Evolutionary conservation across 2,888 invertebrate genomes (phyloP), one percentile per base, ranked within the genome.

Genomic region (Autographa pulchrina): DNA sequence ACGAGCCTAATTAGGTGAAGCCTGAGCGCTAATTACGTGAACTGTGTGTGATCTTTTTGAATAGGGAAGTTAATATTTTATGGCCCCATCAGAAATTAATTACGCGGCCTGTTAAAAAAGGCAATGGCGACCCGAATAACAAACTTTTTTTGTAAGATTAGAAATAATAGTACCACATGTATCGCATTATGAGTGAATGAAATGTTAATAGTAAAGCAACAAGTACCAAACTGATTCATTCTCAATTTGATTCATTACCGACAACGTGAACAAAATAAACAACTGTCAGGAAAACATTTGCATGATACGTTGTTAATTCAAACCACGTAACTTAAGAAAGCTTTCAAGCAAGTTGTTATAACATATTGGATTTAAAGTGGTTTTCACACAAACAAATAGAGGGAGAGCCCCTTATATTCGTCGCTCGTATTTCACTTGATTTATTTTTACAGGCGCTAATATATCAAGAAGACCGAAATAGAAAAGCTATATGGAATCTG

Each of bases 401-500:
- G 62, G 65, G 60, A 35, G 70, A 62, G 69, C 67, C 75, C 72
- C 76, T 76, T 72, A 78, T 76, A 80, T 79, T 72, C 65, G 68
- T 65, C 59, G 71, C 80, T 80, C 84, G 76, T 83, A 78, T 85
- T 83, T 82, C 84, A 82, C 70, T 70, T 66, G 69, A 80, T 75
- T 82, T 84, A 80, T 82, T 82, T 82, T 77, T 80, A 81, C 74
- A 74, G 75, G 70, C 73, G 65, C 66, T 62, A 72, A 80, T 80
- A 82, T 75, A 81, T 82, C 73, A 81, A 74, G 68, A 71, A 73
- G 80, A 84, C 87, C 74, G 80, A 81, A 81, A 84, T 84, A 84
- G 84, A 82, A 54, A 60, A 66, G 70, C 67, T 70, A 25, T 25
- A 56, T 35, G 62, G 79, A 84, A 84, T 85, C 86, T 86, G 85